Evolutionary conservation across 2,888 invertebrate species (phyloP).

Genomic region (Iselma pallidipennis): DNA sequence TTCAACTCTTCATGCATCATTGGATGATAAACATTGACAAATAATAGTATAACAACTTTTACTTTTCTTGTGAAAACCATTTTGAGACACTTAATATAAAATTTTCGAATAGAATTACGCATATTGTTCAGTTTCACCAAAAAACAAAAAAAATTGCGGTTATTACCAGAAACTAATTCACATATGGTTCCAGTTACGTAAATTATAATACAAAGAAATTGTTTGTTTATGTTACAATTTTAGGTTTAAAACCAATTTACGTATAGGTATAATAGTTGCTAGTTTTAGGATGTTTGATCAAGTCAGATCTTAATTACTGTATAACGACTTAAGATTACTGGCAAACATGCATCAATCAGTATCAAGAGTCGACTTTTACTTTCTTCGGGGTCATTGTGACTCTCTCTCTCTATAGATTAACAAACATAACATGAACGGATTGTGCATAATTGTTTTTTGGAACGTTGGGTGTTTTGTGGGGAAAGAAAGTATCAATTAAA

Average conservation of each 20-base stretch:
- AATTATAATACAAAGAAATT: too few relatives aligned
- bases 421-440: not conserved
- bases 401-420: constrained; percentile 13
- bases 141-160: not conserved
- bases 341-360: not conserved
- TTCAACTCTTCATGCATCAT: constrained; percentile 44
- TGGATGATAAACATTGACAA: constrained; percentile 22
- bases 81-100: constrained; percentile 8
- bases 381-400: constrained; percentile 24
- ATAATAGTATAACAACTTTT: constrained; percentile 22
- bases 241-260: too few relatives aligned
- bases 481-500: constrained; percentile 1
- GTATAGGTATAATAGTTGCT: too few relatives aligned
- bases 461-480: not conserved
- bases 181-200: too few relatives aligned
- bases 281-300: too few relatives aligned
- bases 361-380: constrained; percentile 18
- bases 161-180: too few relatives aligned
- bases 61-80: constrained; percentile 17
- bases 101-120: constrained; percentile 2
- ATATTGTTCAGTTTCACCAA: not conserved
- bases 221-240: too few relatives aligned
- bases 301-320: too few relatives aligned
- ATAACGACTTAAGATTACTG: too few relatives aligned
- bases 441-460: not conserved